Percentiles rank a stretch among this genome's conserved stretches.
Evolutionary conservation across 2,113 vertebrate genomes (phyloP).

Genomic region (Tautogolabrus adspersus): DNA sequence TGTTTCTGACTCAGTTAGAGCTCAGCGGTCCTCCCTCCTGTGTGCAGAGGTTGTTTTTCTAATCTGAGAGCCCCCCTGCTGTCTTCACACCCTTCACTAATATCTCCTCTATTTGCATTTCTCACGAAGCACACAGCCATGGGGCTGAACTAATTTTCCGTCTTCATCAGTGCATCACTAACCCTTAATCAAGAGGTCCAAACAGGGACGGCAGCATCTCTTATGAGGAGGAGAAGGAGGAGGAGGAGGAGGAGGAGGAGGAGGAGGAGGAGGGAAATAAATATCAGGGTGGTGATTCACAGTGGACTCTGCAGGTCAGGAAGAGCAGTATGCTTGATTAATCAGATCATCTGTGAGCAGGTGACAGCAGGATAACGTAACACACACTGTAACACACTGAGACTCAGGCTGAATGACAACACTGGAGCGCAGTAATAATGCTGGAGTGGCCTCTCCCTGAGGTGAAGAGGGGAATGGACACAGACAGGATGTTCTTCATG

Average conservation of each 20-base stretch:
- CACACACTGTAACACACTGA: not conserved
- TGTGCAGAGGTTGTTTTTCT: slow-evolving; percentile 7
- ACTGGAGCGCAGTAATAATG: slow-evolving; percentile 30
- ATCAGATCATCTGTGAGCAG: slow-evolving; percentile 57
- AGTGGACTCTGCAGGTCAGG: slow-evolving; percentile 8
- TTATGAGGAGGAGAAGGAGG: slow-evolving; percentile 14
- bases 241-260: slow-evolving; percentile 13
- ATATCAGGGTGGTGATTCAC: not conserved
- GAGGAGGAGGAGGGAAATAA: slow-evolving; percentile 24
- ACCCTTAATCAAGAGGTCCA: slow-evolving; percentile 57
- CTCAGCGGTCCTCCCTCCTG: not conserved
- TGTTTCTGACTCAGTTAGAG: not conserved
- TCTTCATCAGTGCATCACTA: slow-evolving; percentile 51
- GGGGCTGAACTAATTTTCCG: slow-evolving; percentile 63
- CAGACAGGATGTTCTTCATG: slow-evolving; percentile 26
- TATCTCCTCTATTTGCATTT: slow-evolving; percentile 49
- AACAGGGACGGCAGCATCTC: slow-evolving; percentile 21
- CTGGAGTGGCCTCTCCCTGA: slow-evolving; percentile 31
- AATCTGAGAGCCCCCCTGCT: slow-evolving; percentile 1
- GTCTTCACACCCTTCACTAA: slow-evolving; percentile 25
- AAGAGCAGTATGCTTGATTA: slow-evolving; percentile 32
- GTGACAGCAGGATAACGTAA: slow-evolving; percentile 25
- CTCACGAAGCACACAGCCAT: slow-evolving; percentile 30
- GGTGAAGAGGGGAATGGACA: slow-evolving; percentile 18
- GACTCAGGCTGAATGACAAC: slow-evolving; percentile 29